phyloP scores from a whole-genome alignment of 2,113 vertebrate species.

The Hipposideros armiger region DNA sequence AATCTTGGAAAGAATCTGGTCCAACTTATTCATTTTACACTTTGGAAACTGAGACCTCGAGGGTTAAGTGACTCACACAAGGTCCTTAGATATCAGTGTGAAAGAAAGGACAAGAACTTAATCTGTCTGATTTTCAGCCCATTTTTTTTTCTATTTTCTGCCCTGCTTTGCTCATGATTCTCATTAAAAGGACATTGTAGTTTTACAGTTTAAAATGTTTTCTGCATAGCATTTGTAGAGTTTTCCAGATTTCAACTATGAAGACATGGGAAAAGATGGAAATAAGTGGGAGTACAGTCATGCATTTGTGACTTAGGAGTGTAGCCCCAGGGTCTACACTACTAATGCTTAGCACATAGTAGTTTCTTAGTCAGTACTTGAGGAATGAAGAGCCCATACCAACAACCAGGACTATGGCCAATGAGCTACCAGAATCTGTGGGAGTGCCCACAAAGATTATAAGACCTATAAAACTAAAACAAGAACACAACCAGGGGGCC shows the following conservation, averaged over 20 bases:
- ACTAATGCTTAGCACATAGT: not conserved
- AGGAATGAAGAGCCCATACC: conserved; percentile 5
- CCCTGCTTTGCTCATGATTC: not conserved
- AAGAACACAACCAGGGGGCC: not conserved
- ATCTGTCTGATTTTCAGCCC: not conserved
- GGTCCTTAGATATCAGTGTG: not conserved
- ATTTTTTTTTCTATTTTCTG: not conserved
- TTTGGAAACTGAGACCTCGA: conserved; percentile 6
- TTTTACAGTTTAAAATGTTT: conserved; percentile 58
- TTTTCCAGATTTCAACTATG: not conserved
- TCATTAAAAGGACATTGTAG: conserved; percentile 12
- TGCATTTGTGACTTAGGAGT: not conserved
- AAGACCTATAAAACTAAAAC: conserved; percentile 69
- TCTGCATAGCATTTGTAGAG: not conserved
- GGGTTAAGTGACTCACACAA: not conserved
- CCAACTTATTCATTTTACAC: conserved; percentile 18
- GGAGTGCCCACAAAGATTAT: not conserved
- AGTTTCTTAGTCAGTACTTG: conserved; percentile 15
- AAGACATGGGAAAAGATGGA: conserved; percentile 29
- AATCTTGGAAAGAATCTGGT: conserved; percentile 45
- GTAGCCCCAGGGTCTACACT: not conserved
- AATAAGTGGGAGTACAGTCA: not conserved
- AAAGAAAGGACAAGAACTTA: conserved; percentile 23
- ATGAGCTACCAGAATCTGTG: conserved; percentile 13
- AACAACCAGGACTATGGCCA: not conserved